A percentile compares a stretch with the other conserved stretches of the same genome.
Conservation (phyloP, 2,888 invertebrate genomes). For the Chrysina gloriosa region DNA sequence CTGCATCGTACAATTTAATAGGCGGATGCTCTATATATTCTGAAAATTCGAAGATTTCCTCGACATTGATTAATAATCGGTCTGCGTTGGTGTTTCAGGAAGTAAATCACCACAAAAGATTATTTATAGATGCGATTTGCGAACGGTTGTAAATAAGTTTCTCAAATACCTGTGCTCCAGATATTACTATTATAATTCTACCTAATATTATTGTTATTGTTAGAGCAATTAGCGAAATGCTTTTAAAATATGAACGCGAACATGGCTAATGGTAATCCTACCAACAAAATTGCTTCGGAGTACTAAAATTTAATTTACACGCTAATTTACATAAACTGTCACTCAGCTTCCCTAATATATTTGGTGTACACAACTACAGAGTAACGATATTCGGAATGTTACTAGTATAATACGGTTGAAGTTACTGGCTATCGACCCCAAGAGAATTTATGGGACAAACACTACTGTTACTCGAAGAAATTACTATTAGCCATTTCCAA, state of each 20-base stretch:
- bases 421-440: no score
- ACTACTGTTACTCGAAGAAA: no score
- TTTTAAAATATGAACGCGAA: not conserved
- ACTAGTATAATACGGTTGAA: no score
- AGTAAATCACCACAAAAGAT: not conserved
- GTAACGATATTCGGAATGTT: no score
- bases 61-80: not conserved
- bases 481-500: no score
- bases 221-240: slow-evolving; percentile 8
- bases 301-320: not conserved
- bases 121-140: not conserved
- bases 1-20: not conserved
- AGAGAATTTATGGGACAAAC: no score
- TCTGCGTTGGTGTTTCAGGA: slow-evolving; percentile 1
- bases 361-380: no score
- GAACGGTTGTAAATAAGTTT: not conserved
- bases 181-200: not conserved
- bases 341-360: no score
- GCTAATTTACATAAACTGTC: no score
- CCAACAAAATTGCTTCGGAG: not conserved
- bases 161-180: slow-evolving; percentile 14
- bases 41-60: slow-evolving; percentile 3
- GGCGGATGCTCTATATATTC: not conserved
- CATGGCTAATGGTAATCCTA: not conserved
- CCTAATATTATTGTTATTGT: slow-evolving; percentile 2